phyloP scores from a whole-genome alignment of 2,888 invertebrate species.

The Matsumyia berberina region DNA sequence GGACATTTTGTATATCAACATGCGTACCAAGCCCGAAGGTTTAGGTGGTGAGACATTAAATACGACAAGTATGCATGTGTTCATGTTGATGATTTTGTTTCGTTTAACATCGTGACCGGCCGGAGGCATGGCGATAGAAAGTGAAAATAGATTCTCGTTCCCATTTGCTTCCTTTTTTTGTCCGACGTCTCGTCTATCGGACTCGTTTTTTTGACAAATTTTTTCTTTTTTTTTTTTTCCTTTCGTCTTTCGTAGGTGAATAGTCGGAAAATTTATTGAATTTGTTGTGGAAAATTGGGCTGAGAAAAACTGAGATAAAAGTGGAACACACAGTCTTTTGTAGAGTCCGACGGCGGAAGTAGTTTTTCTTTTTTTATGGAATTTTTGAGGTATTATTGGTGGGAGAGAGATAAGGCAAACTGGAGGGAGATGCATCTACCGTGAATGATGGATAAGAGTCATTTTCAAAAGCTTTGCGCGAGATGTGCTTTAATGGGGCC shows the following conservation, averaged over 20 bases:
- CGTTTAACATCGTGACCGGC: no score
- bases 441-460: not conserved
- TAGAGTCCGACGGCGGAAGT: constrained; percentile 18
- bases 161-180: constrained; percentile 21
- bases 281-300: constrained; percentile 4
- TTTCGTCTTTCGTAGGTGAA: constrained; percentile 8
- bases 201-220: constrained; percentile 16
- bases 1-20: no score
- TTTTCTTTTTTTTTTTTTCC: not conserved
- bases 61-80: not conserved
- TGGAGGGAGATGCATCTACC: no score
- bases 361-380: not conserved
- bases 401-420: not conserved
- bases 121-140: not conserved
- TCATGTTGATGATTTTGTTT: constrained; percentile 13
- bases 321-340: constrained; percentile 30
- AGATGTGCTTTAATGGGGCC: no score
- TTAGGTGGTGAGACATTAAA: not conserved
- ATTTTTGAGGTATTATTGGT: not conserved
- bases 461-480: not conserved
- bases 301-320: constrained; percentile 27
- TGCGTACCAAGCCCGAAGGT: no score
- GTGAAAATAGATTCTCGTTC: constrained; percentile 36
- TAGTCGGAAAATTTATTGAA: constrained; percentile 24
- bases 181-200: constrained; percentile 1